A percentile compares a stretch with the other conserved stretches of the same genome.
phyloP scores from a whole-genome alignment of 2,888 invertebrate genomes.

The Aradus depressus region DNA sequence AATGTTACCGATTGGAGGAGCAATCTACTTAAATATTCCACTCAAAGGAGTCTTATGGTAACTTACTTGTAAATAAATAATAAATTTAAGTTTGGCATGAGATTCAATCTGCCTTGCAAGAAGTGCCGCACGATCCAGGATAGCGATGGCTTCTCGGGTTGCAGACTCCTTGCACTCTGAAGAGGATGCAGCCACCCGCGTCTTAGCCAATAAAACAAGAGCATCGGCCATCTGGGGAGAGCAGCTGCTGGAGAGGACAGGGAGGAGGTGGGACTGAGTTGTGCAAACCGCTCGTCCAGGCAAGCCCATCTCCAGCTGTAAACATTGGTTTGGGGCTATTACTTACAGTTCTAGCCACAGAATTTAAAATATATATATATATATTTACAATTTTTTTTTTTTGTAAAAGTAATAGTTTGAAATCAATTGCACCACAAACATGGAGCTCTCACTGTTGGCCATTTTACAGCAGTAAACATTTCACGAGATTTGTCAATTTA shows the following conservation, averaged over 20 bases:
- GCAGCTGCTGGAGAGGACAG: slow-evolving; percentile 68
- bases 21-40: neutral
- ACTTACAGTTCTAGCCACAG: too few relatives aligned
- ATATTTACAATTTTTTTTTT: too few relatives aligned
- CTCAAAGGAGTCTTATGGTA: neutral
- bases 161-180: slow-evolving; percentile 5
- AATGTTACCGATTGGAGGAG: too few relatives aligned
- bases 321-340: slow-evolving; percentile 13
- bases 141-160: slow-evolving; percentile 19
- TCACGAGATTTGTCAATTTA: too few relatives aligned
- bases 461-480: too few relatives aligned
- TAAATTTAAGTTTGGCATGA: slow-evolving; percentile 60
- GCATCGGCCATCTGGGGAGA: slow-evolving; percentile 69
- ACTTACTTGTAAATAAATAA: slow-evolving; percentile 54
- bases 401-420: too few relatives aligned
- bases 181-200: slow-evolving; percentile 38
- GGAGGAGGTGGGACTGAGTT: slow-evolving; percentile 56
- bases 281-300: slow-evolving; percentile 62
- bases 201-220: slow-evolving; percentile 64
- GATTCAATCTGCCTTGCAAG: slow-evolving; percentile 66
- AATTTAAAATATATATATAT: neutral
- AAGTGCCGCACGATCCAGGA: slow-evolving; percentile 53
- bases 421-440: too few relatives aligned
- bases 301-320: slow-evolving; percentile 59
- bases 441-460: too few relatives aligned